These are phyloP conservation scores for Molossus molossus DNA, from an alignment of 2,797 vertebrate genomes.

Conservation along the genomic window DNA sequence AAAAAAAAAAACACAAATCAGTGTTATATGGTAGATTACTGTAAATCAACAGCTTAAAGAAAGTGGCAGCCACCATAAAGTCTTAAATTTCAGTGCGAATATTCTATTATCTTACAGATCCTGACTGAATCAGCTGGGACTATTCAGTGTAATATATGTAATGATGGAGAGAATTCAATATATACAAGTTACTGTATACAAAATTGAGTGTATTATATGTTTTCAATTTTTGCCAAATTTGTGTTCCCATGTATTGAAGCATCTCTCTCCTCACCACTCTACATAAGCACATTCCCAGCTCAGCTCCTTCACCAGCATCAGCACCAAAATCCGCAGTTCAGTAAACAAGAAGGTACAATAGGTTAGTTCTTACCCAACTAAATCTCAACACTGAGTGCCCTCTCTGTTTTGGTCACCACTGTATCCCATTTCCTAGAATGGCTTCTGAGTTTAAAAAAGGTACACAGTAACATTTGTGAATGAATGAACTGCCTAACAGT, in stretches of 20 bases:
- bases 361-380: neutral
- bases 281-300: neutral
- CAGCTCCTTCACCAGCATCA: neutral
- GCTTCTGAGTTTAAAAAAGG: neutral
- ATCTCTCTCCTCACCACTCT: neutral
- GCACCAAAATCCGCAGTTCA: neutral
- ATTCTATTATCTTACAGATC: neutral
- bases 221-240: neutral
- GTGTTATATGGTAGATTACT: neutral
- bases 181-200: neutral
- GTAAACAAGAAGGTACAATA: neutral
- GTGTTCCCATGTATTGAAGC: neutral
- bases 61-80: neutral
- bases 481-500: conserved; percentile 6
- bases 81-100: neutral
- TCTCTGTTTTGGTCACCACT: neutral
- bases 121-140: neutral
- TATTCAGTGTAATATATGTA: neutral
- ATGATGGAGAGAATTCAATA: neutral
- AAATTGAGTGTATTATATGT: neutral
- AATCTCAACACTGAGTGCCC: neutral
- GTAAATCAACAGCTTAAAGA: neutral
- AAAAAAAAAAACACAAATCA: neutral
- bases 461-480: neutral
- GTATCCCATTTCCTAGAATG: neutral